phyloP scores from a whole-genome alignment of 2,797 vertebrate species.

The Liparis tanakae region DNA sequence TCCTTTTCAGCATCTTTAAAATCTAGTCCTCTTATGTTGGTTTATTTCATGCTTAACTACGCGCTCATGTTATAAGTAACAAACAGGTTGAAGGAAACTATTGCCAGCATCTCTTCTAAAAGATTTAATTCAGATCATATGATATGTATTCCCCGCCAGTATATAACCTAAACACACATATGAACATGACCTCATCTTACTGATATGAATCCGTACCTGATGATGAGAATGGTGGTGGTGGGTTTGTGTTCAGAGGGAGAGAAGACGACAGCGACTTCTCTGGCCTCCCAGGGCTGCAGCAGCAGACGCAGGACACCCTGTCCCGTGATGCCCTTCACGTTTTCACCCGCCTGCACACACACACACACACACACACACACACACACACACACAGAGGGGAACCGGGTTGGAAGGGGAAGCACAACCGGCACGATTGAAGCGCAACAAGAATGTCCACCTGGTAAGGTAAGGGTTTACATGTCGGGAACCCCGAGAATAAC shows the following conservation, averaged over 20 bases:
- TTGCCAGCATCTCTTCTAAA: background rate
- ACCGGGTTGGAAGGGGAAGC: background rate
- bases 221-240: conserved; percentile 91
- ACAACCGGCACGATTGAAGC: background rate
- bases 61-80: background rate
- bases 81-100: background rate
- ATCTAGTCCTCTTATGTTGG: background rate
- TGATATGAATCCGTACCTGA: conserved; percentile 84
- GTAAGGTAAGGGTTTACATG: background rate
- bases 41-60: background rate
- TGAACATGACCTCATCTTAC: background rate
- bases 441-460: background rate
- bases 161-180: background rate
- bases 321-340: conserved; percentile 1
- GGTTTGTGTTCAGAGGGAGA: conserved; percentile 90
- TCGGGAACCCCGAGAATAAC: background rate
- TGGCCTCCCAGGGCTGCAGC: conserved; percentile 90
- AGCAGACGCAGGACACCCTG: conserved; percentile 79
- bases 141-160: background rate
- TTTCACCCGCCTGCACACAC: conserved; percentile 51
- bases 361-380: background rate
- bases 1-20: background rate
- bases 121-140: too few species aligned
- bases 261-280: conserved; percentile 89
- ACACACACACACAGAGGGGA: background rate